Conservation (phyloP, 1,140 invertebrate genomes). For the Drosophila lacertosa region DNA sequence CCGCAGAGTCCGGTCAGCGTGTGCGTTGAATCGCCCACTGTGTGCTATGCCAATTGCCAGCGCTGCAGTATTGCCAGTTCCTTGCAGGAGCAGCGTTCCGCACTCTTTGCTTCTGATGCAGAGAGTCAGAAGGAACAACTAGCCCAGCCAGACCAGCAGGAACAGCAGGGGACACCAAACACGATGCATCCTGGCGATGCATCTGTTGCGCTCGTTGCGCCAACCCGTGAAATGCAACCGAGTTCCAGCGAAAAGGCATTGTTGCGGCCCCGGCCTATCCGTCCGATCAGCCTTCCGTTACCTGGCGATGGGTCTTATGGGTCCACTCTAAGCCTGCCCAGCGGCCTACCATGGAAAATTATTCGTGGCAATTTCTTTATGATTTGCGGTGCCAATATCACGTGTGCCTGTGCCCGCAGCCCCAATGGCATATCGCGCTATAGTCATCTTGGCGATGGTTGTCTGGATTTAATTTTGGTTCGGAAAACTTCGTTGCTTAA, state of each 20-base stretch:
- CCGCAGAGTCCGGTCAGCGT: constrained; percentile 59
- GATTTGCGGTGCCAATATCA: constrained; percentile 91
- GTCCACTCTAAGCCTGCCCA: constrained; percentile 39
- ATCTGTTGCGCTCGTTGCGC: constrained; percentile 2
- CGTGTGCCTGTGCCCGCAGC: constrained; percentile 90
- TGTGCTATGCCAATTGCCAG: constrained; percentile 76
- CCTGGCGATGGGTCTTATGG: constrained; percentile 11
- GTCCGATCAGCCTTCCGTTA: constrained; percentile 38
- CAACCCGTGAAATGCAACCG: constrained; percentile 29
- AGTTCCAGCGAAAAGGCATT: constrained; percentile 46
- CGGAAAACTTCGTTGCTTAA: constrained; percentile 90
- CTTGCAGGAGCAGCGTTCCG: constrained; percentile 83
- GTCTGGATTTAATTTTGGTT: constrained; percentile 91
- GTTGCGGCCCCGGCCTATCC: constrained; percentile 42
- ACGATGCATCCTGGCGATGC: neutral
- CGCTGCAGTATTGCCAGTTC: constrained; percentile 69
- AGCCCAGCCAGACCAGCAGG: neutral
- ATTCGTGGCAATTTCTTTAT: constrained; percentile 91
- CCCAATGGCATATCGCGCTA: constrained; percentile 91
- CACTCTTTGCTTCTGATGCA: constrained; percentile 78
- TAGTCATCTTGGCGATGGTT: constrained; percentile 93
- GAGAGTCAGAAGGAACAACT: constrained; percentile 1
- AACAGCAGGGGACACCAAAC: neutral
- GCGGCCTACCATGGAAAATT: constrained; percentile 85
- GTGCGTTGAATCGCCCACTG: constrained; percentile 48